phyloP scores from a whole-genome alignment of 2,113 vertebrate genomes.

The Butorides virescens region DNA sequence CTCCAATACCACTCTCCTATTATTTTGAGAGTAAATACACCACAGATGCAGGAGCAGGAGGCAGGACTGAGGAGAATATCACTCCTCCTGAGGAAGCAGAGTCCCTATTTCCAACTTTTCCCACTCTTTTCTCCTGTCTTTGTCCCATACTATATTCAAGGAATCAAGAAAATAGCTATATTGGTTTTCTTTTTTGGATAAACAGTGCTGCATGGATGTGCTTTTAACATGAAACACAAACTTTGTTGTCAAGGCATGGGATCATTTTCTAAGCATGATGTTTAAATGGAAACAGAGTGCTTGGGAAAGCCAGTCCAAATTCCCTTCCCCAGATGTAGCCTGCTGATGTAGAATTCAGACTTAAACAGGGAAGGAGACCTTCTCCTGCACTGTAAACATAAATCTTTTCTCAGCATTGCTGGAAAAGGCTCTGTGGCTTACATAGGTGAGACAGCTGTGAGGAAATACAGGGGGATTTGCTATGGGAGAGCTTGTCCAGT shows the following conservation, averaged over 20 bases:
- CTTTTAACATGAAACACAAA: not conserved
- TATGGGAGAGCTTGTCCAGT: not conserved
- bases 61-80: not conserved
- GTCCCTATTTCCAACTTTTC: not conserved
- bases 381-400: not conserved
- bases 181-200: not conserved
- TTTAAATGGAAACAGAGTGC: not conserved
- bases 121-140: not conserved
- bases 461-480: not conserved
- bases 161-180: not conserved
- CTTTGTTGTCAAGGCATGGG: not conserved
- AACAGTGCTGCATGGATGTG: not conserved
- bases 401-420: slow-evolving; percentile 6
- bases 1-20: not conserved
- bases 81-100: not conserved
- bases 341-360: slow-evolving; percentile 4
- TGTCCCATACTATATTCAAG: not conserved
- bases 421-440: not conserved
- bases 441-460: slow-evolving; percentile 9
- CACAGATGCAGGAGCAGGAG: not conserved
- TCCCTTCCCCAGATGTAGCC: not conserved
- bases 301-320: slow-evolving; percentile 1
- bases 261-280: not conserved
- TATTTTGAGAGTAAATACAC: not conserved
- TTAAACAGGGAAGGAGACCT: not conserved